These are phyloP conservation scores for Camponotus fellah DNA, from an alignment of 2,888 invertebrate species.

Conservation along the genomic window DNA sequence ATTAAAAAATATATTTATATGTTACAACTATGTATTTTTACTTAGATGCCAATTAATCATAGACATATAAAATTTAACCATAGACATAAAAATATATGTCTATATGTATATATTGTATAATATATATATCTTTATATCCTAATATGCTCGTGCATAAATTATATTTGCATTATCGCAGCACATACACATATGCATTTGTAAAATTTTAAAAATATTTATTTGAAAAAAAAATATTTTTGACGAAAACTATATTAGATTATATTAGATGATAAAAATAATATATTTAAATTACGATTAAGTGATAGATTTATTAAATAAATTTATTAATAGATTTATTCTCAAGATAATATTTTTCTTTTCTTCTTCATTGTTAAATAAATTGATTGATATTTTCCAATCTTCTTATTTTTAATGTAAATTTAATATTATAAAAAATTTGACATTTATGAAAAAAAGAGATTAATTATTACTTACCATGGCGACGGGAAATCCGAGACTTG, in stretches of 20 bases:
- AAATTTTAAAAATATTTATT: background rate
- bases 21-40: background rate
- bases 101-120: too few species aligned
- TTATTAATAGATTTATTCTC: background rate
- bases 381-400: background rate
- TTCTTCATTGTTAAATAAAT: background rate
- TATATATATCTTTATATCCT: too few species aligned
- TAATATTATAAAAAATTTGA: background rate
- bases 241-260: background rate
- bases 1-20: background rate
- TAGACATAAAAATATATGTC: too few species aligned
- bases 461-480: constrained; percentile 87
- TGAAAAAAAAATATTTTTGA: background rate
- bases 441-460: background rate
- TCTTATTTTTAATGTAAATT: background rate
- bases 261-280: background rate
- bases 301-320: background rate
- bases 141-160: background rate
- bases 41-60: background rate
- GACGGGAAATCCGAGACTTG: constrained; percentile 92
- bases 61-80: too few species aligned
- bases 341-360: background rate
- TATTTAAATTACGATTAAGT: background rate
- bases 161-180: background rate
- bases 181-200: background rate